phyloP scores from a whole-genome alignment of 2,113 vertebrate genomes.

The Eupsittula cactorum region DNA sequence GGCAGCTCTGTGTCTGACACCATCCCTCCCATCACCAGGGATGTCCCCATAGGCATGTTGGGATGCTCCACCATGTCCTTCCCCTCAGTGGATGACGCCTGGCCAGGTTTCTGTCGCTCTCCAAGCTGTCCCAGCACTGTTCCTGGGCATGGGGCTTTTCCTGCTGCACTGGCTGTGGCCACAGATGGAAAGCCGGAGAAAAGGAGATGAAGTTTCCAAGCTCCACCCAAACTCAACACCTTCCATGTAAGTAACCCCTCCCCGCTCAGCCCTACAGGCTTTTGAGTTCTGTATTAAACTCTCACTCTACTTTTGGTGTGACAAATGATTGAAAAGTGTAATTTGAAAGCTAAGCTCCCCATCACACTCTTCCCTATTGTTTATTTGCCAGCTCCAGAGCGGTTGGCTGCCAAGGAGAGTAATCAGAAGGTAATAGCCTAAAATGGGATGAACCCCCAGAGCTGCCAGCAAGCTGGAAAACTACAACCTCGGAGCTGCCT shows the following conservation, averaged over 20 bases:
- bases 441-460: conserved; percentile 64
- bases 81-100: neutral
- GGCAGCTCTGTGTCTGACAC: neutral
- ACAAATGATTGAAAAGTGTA: conserved; percentile 60
- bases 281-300: neutral
- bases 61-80: neutral
- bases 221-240: neutral
- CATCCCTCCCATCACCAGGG: neutral
- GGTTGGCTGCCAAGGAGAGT: conserved; percentile 70
- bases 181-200: neutral
- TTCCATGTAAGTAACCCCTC: neutral
- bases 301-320: conserved; percentile 45
- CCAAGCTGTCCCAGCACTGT: neutral
- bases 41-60: neutral
- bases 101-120: neutral
- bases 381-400: conserved; percentile 58
- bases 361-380: conserved; percentile 46
- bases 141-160: neutral
- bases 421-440: conserved; percentile 72
- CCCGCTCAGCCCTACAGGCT: neutral
- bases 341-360: conserved; percentile 53
- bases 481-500: conserved; percentile 35
- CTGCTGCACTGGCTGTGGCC: neutral
- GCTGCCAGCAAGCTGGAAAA: conserved; percentile 67
- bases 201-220: neutral